Evolutionary conservation across 2,797 vertebrate species (phyloP).

Genomic region (Gallinago nigripennis): DNA sequence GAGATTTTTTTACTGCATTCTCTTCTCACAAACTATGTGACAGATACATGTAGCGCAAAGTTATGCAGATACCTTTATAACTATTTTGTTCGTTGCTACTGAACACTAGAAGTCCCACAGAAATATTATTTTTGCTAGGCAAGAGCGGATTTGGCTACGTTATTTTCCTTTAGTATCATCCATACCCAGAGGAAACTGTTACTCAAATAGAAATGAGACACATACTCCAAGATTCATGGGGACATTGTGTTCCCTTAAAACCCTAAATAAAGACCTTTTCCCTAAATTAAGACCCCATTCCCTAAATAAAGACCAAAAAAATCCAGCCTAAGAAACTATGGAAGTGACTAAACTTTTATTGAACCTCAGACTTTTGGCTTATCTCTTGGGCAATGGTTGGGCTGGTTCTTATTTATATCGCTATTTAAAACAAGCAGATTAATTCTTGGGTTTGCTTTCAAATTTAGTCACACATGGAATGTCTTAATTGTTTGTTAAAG

Average conservation of each 20-base stretch:
- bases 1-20: not conserved
- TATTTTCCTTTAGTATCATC: not conserved
- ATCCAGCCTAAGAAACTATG: not conserved
- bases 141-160: not conserved
- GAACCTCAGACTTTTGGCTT: constrained; percentile 47
- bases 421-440: constrained; percentile 54
- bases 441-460: constrained; percentile 60
- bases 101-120: not conserved
- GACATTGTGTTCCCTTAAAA: not conserved
- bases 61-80: not conserved
- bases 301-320: constrained; percentile 9
- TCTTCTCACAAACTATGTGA: not conserved
- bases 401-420: constrained; percentile 56
- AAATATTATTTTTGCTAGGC: not conserved
- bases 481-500: constrained; percentile 72
- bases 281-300: not conserved
- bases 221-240: not conserved
- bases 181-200: constrained; percentile 8
- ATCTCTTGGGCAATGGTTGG: constrained; percentile 38
- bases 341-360: constrained; percentile 50
- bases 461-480: constrained; percentile 64
- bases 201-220: not conserved
- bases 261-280: not conserved
- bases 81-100: not conserved
- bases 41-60: not conserved